phyloP scores from a whole-genome alignment of 2,888 invertebrate species.

The Eupithecia subumbrata region DNA sequence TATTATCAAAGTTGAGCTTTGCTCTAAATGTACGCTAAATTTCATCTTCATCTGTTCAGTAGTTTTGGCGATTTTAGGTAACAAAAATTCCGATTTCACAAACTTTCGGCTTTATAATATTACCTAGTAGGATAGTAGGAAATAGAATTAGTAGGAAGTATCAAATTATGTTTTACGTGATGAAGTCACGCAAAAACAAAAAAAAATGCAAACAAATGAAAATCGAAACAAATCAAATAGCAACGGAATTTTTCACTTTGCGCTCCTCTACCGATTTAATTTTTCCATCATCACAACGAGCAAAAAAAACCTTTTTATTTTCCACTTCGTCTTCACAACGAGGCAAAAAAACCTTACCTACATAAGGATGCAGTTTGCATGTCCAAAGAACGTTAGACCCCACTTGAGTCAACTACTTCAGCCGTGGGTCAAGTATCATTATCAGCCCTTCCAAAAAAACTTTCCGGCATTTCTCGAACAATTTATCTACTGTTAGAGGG shows the following conservation, averaged over 20 bases:
- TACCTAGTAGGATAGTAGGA: too few species aligned
- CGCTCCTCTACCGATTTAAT: neutral
- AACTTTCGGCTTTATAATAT: too few species aligned
- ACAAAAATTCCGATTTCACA: too few species aligned
- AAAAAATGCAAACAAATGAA: neutral
- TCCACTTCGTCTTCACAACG: neutral
- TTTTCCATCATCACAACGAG: neutral
- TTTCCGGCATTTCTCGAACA: constrained; percentile 56
- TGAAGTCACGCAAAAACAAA: too few species aligned
- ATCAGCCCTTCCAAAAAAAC: constrained; percentile 61
- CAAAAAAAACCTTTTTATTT: neutral
- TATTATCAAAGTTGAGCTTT: too few species aligned
- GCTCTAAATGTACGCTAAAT: too few species aligned
- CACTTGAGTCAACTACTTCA: constrained; percentile 52
- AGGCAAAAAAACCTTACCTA: neutral
- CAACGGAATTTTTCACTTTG: neutral
- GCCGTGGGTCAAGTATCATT: constrained; percentile 61
- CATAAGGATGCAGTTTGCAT: constrained; percentile 39
- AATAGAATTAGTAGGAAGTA: too few species aligned
- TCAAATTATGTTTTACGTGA: too few species aligned
- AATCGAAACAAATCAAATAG: neutral
- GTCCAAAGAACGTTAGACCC: constrained; percentile 39
- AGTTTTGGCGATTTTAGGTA: too few species aligned
- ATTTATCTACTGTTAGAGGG: constrained; percentile 55
- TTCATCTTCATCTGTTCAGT: too few species aligned